These are phyloP conservation scores for Melanchra persicariae DNA, from an alignment of 2,888 invertebrate species.

Conservation along the genomic window DNA sequence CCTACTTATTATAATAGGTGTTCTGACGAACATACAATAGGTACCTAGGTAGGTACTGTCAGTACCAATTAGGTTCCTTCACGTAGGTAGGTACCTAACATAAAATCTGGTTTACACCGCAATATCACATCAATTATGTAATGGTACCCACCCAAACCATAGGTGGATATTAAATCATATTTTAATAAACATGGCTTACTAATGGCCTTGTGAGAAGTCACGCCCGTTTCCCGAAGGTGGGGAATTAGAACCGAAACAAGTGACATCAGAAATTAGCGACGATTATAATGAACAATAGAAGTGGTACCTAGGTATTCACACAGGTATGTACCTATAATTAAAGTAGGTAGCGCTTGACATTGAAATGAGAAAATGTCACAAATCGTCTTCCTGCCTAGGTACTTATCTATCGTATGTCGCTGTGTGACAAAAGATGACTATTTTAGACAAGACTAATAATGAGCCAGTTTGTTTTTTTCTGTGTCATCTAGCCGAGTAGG, in stretches of 20 bases:
- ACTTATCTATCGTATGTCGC: background rate
- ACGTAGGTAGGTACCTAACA: too few relatives aligned
- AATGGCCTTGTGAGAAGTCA: conserved; percentile 45
- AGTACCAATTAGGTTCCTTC: too few relatives aligned
- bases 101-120: too few relatives aligned
- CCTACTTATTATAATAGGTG: too few relatives aligned
- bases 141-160: too few relatives aligned
- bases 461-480: conserved; percentile 7
- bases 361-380: conserved; percentile 60
- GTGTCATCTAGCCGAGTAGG: background rate
- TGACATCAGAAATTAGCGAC: conserved; percentile 70
- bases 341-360: conserved; percentile 63
- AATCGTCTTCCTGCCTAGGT: conserved; percentile 36
- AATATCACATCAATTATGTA: too few relatives aligned
- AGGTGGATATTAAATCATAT: background rate
- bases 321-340: conserved; percentile 35
- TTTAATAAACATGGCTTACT: background rate
- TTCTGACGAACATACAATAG: too few relatives aligned
- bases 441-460: conserved; percentile 24
- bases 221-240: conserved; percentile 47
- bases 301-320: conserved; percentile 65
- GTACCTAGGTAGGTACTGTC: too few relatives aligned
- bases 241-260: conserved; percentile 43
- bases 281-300: conserved; percentile 81
- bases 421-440: conserved; percentile 8